Evolutionary conservation across 1,140 invertebrate species (phyloP), one percentile per base, ranked within the genome.

Genomic region (Harlomillsia oculata): DNA sequence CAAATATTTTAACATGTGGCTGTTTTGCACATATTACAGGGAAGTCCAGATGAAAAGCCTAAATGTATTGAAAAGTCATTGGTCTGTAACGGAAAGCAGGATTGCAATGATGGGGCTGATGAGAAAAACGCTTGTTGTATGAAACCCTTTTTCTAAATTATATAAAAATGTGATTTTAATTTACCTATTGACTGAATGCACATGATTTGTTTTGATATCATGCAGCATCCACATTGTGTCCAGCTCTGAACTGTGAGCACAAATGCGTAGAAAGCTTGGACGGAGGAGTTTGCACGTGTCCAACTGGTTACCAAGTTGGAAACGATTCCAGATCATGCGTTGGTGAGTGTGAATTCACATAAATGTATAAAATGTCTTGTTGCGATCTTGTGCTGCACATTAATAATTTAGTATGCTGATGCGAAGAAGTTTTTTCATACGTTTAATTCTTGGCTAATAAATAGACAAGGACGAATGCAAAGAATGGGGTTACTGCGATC

Each of bases 401-500:
- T n/a, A n/a, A n/a, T n/a, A n/a, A n/a, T n/a, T n/a, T 6, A n/a
- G 5, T 40, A n/a, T 9, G 6, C 16, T 40, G 16, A 8, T 16
- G 16, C 9, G 5, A 18, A n/a, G 20, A 8, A 40, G 13, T 16
- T 40, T 18, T n/a, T 8, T 9, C 5, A 40, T 40, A 18, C 13
- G 6, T n/a, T 5, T 16, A 6, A 18, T 13, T 40, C 20, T 11
- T 40, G 52, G 57, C 49, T 63, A 67, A n/a, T n/a, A 26, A 67
- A 36, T 74, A 74, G 95, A 99, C 74, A 79, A 84, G 56, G 81
- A 98, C 72, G 94, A 98, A 72, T 99, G 95, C 72, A 69, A 76
- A 6, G 87, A 92, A 72, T 97, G 92, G 89, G 92, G 91, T 14
- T 91, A 82, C 69, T 98, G 94, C 72, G 91, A 97, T 68, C 95